A percentile compares a stretch with the other conserved stretches of the same genome.
phyloP scores from a whole-genome alignment of 2,113 vertebrate species.

The Channa argus region DNA sequence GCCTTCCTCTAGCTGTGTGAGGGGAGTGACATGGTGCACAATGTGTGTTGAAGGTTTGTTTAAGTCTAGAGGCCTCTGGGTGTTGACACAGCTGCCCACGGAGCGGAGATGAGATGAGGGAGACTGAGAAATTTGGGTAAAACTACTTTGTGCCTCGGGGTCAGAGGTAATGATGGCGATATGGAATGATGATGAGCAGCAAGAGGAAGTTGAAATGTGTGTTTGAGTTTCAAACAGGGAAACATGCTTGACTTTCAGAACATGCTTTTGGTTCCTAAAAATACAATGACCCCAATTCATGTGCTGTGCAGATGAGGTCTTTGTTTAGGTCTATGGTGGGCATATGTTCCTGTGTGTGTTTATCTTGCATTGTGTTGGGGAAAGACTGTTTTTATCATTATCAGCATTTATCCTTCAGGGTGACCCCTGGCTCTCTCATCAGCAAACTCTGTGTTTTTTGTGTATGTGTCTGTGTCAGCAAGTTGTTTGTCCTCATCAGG shows the following conservation, averaged over 20 bases:
- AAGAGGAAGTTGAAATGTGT: conserved; percentile 29
- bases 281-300: neutral
- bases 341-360: conserved; percentile 26
- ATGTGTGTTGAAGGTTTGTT: conserved; percentile 75
- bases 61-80: conserved; percentile 71
- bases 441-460: conserved; percentile 41
- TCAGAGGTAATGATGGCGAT: conserved; percentile 53
- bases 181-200: conserved; percentile 45
- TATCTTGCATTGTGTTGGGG: conserved; percentile 13
- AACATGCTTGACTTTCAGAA: conserved; percentile 51
- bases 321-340: conserved; percentile 10
- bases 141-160: conserved; percentile 52
- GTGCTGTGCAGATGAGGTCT: conserved; percentile 3
- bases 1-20: conserved; percentile 60
- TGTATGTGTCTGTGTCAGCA: conserved; percentile 39
- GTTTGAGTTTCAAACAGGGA: conserved; percentile 32
- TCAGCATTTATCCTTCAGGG: conserved; percentile 68
- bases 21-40: conserved; percentile 67
- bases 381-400: conserved; percentile 61
- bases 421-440: conserved; percentile 64
- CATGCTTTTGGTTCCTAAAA: conserved; percentile 50
- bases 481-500: conserved; percentile 62
- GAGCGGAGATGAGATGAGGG: conserved; percentile 53
- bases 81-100: conserved; percentile 85
- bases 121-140: conserved; percentile 62